Conservation (phyloP, 2,888 invertebrate species). For the Lypha dubia region DNA sequence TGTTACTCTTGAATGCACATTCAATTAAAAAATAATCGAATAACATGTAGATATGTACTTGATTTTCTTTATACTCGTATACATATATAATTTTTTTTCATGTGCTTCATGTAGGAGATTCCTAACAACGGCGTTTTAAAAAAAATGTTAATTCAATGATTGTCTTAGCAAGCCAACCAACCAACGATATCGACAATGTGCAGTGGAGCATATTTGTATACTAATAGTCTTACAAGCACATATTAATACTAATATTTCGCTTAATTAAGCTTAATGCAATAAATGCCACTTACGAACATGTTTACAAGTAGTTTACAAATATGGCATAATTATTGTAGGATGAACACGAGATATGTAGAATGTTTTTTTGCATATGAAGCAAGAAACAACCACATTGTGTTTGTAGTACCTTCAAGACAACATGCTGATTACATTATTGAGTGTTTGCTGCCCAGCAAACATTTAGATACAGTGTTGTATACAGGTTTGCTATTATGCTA, state of each 20-base stretch:
- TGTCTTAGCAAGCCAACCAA: conserved; percentile 45
- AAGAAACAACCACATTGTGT: conserved; percentile 11
- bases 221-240: neutral
- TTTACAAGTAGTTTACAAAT: neutral
- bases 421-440: conserved; percentile 49
- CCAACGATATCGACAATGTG: conserved; percentile 13
- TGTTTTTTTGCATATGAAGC: neutral
- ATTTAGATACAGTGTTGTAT: neutral
- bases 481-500: neutral
- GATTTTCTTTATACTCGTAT: no score
- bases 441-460: conserved; percentile 21
- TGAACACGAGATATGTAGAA: conserved; percentile 29
- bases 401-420: conserved; percentile 22
- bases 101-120: conserved; percentile 13
- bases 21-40: conserved; percentile 46
- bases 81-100: neutral
- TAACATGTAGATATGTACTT: conserved; percentile 20
- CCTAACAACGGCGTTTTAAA: conserved; percentile 13
- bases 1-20: conserved; percentile 33
- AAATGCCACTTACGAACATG: conserved; percentile 35
- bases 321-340: conserved; percentile 22
- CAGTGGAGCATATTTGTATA: neutral
- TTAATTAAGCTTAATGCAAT: conserved; percentile 56
- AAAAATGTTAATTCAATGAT: conserved; percentile 37
- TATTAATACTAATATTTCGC: conserved; percentile 39